Conservation (phyloP, 2,113 vertebrate species). For the Enhydra lutris region DNA sequence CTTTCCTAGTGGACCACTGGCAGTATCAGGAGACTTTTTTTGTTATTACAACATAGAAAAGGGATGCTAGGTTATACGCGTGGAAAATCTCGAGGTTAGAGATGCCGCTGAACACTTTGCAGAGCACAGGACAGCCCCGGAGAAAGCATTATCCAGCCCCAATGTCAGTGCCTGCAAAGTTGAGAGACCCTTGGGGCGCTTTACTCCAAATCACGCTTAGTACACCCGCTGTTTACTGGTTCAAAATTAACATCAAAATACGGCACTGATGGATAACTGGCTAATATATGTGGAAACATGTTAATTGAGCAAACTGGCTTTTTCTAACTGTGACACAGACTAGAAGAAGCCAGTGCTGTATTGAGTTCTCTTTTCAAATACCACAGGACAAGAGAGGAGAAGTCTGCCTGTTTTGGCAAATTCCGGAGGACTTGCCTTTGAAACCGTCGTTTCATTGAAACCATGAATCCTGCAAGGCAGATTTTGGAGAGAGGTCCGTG, state of each 20-base stretch:
- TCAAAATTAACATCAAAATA: background rate
- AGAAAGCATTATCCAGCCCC: background rate
- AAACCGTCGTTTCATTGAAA: background rate
- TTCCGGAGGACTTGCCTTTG: fast-evolving
- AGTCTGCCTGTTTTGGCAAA: background rate
- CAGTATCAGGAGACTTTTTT: background rate
- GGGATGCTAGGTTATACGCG: fast-evolving
- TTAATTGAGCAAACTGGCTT: fast-evolving
- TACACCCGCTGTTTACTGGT: fast-evolving
- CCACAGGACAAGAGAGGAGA: background rate
- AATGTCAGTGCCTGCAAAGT: fast-evolving
- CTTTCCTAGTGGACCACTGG: fast-evolving
- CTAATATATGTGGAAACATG: background rate
- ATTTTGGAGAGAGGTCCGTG: background rate
- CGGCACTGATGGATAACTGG: background rate
- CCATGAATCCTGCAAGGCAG: background rate
- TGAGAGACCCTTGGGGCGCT: fast-evolving
- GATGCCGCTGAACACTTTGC: no score
- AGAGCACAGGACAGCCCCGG: fast-evolving
- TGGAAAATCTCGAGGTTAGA: fast-evolving
- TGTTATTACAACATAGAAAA: fast-evolving
- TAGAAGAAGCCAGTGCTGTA: background rate
- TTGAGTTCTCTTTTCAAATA: background rate
- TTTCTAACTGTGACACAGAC: fast-evolving
- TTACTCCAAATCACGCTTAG: fast-evolving